Evolutionary conservation across 1,140 invertebrate genomes (phyloP), one percentile per base, ranked within the genome.

Genomic region (Druon quercuslanigerum): DNA sequence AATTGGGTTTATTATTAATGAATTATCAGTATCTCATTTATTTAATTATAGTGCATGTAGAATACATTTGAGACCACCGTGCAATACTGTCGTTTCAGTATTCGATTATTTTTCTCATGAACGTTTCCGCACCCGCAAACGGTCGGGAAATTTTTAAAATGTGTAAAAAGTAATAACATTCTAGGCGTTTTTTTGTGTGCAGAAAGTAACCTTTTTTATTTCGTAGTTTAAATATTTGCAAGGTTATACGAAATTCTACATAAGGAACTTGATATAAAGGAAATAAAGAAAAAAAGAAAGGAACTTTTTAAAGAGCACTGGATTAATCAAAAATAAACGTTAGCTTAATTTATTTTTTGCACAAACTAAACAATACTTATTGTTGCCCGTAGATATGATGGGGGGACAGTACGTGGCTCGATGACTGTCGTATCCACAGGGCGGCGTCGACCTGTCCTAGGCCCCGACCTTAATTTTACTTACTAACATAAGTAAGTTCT

Each of bases 401-500:
- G 91, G 91, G 91, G 90, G 89, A 92, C 91, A 92, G 88, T 92
- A 92, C 90, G 90, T 90, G 91, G 90, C 91, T 91, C 91, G 90
- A 92, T 92, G 91, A 92, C 91, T 91, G 90, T 92, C 91, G 91
- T 91, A 91, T 91, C 90, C 91, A 88, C 91, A 90, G 91, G 91
- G 90, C 90, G 91, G 89, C 87, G 91, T 91, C 90, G 90, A 92
- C 90, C 91, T 91, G 90, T 92, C 91, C 91, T 92, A 92, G 91
- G 91, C 90, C 91, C 90, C 90, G 90, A 89, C 91, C 89, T 91
- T 87, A 90, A 90, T 91, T 87, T 91, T 92, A 91, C 91, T 92
- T 92, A 92, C 90, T 91, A 92, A 92, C 90, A 92, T 91, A 91
- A 92, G 91, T 92, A 92, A 92, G 91, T 92, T 91, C 89, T 92